Percentiles rank a stretch among this genome's conserved stretches.
Conservation (phyloP, 1,140 invertebrate species). For the Eufriesea mexicana region DNA sequence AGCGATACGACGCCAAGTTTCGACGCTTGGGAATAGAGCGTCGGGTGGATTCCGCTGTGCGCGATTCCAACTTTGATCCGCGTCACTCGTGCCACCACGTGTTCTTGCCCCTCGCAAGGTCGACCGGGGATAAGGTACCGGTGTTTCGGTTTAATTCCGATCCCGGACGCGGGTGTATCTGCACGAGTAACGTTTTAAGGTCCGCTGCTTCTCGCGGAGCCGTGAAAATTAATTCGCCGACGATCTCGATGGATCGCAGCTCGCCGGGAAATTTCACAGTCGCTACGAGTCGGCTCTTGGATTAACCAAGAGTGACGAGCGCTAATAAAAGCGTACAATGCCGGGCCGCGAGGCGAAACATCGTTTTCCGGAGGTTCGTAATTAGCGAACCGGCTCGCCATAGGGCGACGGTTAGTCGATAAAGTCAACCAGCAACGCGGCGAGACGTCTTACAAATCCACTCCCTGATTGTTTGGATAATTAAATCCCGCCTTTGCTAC, state of each 20-base stretch:
- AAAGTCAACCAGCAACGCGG: neutral
- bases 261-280: conserved; percentile 13
- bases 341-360: neutral
- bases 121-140: too few species aligned
- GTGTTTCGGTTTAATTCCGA: too few species aligned
- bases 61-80: too few species aligned
- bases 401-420: neutral
- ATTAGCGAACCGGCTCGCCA: neutral
- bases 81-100: too few species aligned
- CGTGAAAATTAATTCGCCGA: conserved; percentile 14
- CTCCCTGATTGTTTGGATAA: neutral
- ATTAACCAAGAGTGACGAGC: conserved; percentile 1
- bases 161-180: too few species aligned
- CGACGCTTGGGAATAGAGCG: too few species aligned
- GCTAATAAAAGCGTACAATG: conserved; percentile 1
- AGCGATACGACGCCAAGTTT: too few species aligned
- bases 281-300: neutral
- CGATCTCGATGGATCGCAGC: neutral
- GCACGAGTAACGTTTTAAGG: neutral
- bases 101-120: too few species aligned
- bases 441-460: neutral
- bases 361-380: conserved; percentile 12
- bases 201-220: neutral
- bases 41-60: too few species aligned
- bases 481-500: neutral